A percentile compares a stretch with the other conserved stretches of the same genome.
These are phyloP conservation scores for Ernsta delagoae DNA, from an alignment of 2,888 invertebrate species.

Conservation along the genomic window DNA sequence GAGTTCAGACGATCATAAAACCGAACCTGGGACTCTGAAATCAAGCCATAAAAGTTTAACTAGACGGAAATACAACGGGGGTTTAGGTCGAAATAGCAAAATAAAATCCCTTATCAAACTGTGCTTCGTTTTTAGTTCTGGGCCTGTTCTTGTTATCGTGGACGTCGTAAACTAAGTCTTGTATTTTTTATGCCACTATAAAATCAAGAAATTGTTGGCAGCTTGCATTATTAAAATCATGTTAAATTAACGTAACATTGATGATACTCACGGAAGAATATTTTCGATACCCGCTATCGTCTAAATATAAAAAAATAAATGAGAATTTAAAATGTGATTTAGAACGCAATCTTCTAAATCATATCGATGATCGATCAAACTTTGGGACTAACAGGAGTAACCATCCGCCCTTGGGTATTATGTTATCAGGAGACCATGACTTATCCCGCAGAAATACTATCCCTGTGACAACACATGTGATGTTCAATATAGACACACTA, in stretches of 20 bases:
- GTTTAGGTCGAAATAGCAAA: conserved; percentile 30
- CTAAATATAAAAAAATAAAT: too few relatives aligned
- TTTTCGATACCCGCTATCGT: too few relatives aligned
- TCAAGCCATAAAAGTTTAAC: conserved; percentile 37
- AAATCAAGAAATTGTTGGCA: neutral
- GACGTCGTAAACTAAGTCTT: neutral
- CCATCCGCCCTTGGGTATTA: neutral
- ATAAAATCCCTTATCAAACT: conserved; percentile 33
- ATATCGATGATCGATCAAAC: neutral
- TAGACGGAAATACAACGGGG: conserved; percentile 34
- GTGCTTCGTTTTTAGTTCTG: conserved; percentile 19
- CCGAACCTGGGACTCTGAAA: conserved; percentile 36
- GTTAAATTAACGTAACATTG: neutral
- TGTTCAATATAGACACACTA: neutral
- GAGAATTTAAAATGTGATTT: too few relatives aligned
- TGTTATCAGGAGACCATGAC: neutral
- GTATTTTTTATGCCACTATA: neutral
- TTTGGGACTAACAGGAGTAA: neutral
- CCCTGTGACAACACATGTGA: conserved; percentile 1
- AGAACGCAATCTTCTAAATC: too few relatives aligned
- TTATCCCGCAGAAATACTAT: neutral
- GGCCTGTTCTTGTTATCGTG: conserved; percentile 9
- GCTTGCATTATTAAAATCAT: neutral
- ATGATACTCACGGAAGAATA: neutral
- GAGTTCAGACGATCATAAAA: conserved; percentile 35